Evolutionary conservation across 2,888 invertebrate species (phyloP).

Genomic region (Eretmocerus hayati): DNA sequence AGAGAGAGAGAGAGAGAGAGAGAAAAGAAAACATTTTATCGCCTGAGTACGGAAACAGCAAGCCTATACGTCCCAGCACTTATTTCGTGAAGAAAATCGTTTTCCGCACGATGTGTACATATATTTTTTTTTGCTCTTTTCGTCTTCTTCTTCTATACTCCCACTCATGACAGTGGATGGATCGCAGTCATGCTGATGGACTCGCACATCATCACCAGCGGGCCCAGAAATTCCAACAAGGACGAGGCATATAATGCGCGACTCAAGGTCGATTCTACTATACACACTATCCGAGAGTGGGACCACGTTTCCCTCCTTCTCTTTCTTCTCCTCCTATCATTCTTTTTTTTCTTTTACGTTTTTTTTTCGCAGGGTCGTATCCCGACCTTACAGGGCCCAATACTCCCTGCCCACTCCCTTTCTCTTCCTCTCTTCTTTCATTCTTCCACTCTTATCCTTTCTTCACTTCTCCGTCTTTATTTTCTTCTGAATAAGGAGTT

Average conservation of each 20-base stretch:
- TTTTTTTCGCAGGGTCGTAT: slow-evolving; percentile 38
- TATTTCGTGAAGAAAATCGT: too few relatives aligned
- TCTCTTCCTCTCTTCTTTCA: slow-evolving; percentile 7
- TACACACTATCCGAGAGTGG: slow-evolving; percentile 6
- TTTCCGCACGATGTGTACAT: too few relatives aligned
- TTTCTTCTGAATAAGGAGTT: too few relatives aligned
- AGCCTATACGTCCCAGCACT: too few relatives aligned
- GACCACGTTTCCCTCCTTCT: background rate
- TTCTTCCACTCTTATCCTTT: slow-evolving; percentile 8
- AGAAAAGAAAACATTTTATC: too few relatives aligned
- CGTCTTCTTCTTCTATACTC: too few relatives aligned
- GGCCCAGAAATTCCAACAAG: slow-evolving; percentile 44
- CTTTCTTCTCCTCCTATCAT: background rate
- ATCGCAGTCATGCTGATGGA: slow-evolving; percentile 36
- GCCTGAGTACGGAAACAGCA: too few relatives aligned
- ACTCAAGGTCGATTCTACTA: slow-evolving; percentile 44
- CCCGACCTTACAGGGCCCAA: slow-evolving; percentile 43
- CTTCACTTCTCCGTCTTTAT: background rate
- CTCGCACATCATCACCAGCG: slow-evolving; percentile 24
- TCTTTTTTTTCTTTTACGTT: background rate
- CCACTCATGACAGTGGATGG: slow-evolving; percentile 24
- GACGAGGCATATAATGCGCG: slow-evolving; percentile 44
- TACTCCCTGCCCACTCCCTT: slow-evolving; percentile 15
- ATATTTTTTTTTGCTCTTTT: too few relatives aligned
- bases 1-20: too few relatives aligned